phyloP scores from a whole-genome alignment of 1,140 invertebrate species.

The Brachionus sp. region DNA sequence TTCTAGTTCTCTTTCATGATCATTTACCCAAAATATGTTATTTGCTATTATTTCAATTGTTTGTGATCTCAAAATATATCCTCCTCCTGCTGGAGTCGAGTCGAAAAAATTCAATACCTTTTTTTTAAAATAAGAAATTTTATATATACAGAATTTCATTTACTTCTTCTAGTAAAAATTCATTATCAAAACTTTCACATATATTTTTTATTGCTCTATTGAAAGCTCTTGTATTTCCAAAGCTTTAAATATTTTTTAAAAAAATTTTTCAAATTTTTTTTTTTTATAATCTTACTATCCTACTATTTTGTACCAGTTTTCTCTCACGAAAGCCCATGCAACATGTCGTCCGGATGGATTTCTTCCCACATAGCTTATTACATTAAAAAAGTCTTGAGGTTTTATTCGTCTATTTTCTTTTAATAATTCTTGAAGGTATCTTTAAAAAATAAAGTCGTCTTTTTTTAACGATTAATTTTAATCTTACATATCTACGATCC shows the following conservation, averaged over 20 bases:
- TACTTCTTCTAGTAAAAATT: conserved; percentile 29
- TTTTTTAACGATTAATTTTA: not conserved
- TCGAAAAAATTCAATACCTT: conserved; percentile 9
- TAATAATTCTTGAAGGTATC: not conserved
- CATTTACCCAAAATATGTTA: conserved; percentile 11
- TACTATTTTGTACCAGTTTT: conserved; percentile 9
- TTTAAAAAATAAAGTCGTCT: not conserved
- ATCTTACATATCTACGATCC: conserved; percentile 18
- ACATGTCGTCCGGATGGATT: conserved; percentile 27
- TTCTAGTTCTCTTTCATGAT: conserved; percentile 5
- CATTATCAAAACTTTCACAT: conserved; percentile 35
- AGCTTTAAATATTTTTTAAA: not conserved
- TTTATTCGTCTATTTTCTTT: not conserved
- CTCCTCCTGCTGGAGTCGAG: not conserved
- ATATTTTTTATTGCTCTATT: conserved; percentile 23
- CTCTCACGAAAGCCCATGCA: not conserved
- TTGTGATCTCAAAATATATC: not conserved
- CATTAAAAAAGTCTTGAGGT: conserved; percentile 39
- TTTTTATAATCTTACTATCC: not conserved
- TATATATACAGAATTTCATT: no score
- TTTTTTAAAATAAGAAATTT: no score
- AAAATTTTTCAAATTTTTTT: not conserved
- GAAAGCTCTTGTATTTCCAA: conserved; percentile 11
- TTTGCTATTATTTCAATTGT: conserved; percentile 26
- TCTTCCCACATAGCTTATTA: not conserved